Evolutionary conservation across 2,797 vertebrate species (phyloP).

Genomic region (Notolabrus celidotus): DNA sequence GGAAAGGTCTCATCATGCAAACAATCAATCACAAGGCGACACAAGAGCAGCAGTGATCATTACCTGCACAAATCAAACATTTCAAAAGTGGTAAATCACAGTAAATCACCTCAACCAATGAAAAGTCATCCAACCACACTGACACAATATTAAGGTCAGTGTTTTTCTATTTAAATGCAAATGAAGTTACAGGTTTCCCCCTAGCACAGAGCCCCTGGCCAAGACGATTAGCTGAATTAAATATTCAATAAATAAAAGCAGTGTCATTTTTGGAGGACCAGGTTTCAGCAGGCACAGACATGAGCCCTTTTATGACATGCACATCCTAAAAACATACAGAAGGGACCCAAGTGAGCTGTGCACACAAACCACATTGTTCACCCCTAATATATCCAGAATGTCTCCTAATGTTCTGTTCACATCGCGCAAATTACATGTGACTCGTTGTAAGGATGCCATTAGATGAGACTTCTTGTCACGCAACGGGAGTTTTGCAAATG

Average conservation of each 20-base stretch:
- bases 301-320: no score
- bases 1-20: slow-evolving; percentile 31
- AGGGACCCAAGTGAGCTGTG: no score
- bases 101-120: slow-evolving; percentile 50
- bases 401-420: no score
- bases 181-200: slow-evolving; percentile 63
- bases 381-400: no score
- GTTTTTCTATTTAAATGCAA: slow-evolving; percentile 83
- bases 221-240: slow-evolving; percentile 68
- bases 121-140: slow-evolving; percentile 50
- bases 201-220: slow-evolving; percentile 34
- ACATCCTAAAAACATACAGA: no score
- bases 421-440: no score
- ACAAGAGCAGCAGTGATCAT: slow-evolving; percentile 53
- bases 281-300: slow-evolving; percentile 1
- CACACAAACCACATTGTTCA: no score
- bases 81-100: slow-evolving; percentile 67
- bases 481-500: no score
- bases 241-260: slow-evolving; percentile 57
- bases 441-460: no score
- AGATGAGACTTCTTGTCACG: no score
- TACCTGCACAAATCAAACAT: slow-evolving; percentile 50
- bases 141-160: slow-evolving; percentile 63
- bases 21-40: slow-evolving; percentile 60
- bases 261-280: no score